A percentile compares a stretch with the other conserved stretches of the same genome.
phyloP scores from a whole-genome alignment of 2,113 vertebrate genomes.

The Dipodomys spectabilis region DNA sequence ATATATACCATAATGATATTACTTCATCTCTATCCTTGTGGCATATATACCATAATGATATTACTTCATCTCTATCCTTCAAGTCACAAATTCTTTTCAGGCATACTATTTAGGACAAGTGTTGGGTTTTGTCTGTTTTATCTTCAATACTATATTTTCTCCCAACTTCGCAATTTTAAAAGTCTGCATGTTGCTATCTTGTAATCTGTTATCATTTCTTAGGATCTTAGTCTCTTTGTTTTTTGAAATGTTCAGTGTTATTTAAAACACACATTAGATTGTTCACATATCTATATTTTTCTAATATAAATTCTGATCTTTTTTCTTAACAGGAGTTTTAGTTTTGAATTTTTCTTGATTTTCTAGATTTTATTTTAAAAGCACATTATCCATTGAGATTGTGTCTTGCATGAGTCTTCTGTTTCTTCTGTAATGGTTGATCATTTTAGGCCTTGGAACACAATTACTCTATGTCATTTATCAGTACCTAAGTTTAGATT shows the following conservation, averaged over 20 bases:
- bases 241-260: slow-evolving; percentile 32
- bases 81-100: slow-evolving; percentile 46
- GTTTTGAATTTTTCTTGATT: slow-evolving; percentile 1
- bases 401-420: background rate
- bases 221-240: background rate
- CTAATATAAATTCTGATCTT: slow-evolving; percentile 8
- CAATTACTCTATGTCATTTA: background rate
- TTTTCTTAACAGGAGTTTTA: slow-evolving; percentile 34
- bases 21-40: background rate
- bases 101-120: background rate
- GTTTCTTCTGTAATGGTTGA: background rate
- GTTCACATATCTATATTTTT: slow-evolving; percentile 16
- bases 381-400: background rate
- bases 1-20: background rate
- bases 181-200: background rate
- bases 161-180: background rate
- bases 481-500: background rate
- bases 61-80: slow-evolving; percentile 24
- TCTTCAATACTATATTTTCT: slow-evolving; percentile 18
- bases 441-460: slow-evolving; percentile 13
- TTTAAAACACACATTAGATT: slow-evolving; percentile 16
- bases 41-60: background rate
- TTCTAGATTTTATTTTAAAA: slow-evolving; percentile 54
- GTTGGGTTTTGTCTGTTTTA: slow-evolving; percentile 46
- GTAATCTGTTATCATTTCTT: slow-evolving; percentile 10